Evolutionary conservation across 92 coral and sea anemone species (phyloP), one percentile per base, ranked within the genome.

Genomic region (Phenganax stokvisi): DNA sequence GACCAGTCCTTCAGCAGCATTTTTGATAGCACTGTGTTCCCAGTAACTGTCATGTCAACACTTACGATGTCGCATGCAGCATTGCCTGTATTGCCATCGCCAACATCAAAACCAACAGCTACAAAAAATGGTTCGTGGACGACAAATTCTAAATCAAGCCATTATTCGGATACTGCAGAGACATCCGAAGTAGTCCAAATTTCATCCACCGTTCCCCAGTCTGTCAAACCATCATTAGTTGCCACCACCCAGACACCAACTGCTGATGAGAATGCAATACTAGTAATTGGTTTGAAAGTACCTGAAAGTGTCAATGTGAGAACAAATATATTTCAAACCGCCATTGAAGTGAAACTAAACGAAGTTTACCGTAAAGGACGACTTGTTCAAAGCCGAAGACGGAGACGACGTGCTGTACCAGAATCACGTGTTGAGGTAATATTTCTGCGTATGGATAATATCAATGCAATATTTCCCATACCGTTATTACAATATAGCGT

Each of bases 331-430:
- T 85, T 85, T 51, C 72, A 72, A 51, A 54, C 73, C 5, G 74
- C 5, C 25, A 54, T 85, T 76, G 88, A 85, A 75, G 68, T 54
- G 6, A 85, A 85, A 27, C 69, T 85, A 8, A 71, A 85, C 37
- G 6, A 10, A 15, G 79, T 79, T 20, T 85, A 66, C 56, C 78
- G 66, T 28, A 57, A 10, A 12, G 85, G 81, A 13, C 60, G 64
- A 58, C 44, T 16, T 17, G 71, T 80, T 74, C 53, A 62, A 12
- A 25, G 29, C 6, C 73, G 75, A 65, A 85, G 77, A 71, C 81
- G 70, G 2, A 58, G 47, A 60, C 81, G 81, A 76, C 29, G 70
- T 31, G 44, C 56, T 58, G 29, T 16, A 57, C 27, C 67, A 9
- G 81, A 57, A 20, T 30, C 81, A 59, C 53, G 69, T 58, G 81